A percentile compares a stretch with the other conserved stretches of the same genome.
Conservation (phyloP, 2,797 vertebrate genomes). For the Pitangus sulphuratus region DNA sequence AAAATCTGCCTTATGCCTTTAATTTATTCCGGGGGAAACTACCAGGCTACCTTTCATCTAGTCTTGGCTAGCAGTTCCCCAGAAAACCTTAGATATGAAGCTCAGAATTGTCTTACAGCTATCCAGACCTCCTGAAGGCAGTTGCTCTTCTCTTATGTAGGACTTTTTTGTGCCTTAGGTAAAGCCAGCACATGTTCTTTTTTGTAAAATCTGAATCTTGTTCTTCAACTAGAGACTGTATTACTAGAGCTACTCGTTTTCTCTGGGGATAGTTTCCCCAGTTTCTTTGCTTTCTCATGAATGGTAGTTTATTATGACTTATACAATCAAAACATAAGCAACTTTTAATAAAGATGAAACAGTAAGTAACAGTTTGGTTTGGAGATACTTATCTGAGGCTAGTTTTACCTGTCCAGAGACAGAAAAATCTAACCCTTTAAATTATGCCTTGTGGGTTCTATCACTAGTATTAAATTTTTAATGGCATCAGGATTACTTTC, state of each 20-base stretch:
- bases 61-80: not conserved
- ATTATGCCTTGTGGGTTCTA: not conserved
- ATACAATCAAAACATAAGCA: not conserved
- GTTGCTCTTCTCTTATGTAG: not conserved
- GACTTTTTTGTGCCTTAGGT: not conserved
- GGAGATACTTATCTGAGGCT: not conserved
- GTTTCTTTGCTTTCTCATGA: not conserved
- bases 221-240: not conserved
- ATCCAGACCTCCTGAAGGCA: accelerated
- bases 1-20: not conserved
- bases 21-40: not conserved
- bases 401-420: not conserved
- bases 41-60: not conserved
- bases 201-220: not conserved
- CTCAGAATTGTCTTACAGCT: not conserved
- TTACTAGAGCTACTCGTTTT: not conserved
- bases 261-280: not conserved
- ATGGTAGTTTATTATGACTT: not conserved
- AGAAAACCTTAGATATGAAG: not conserved
- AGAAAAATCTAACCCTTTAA: not conserved
- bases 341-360: not conserved
- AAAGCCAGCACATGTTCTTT: not conserved
- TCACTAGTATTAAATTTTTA: not conserved
- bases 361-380: not conserved
- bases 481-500: not conserved